These are phyloP conservation scores for Rachycentron canadum DNA, from an alignment of 2,797 vertebrate genomes.

Conservation along the genomic window DNA sequence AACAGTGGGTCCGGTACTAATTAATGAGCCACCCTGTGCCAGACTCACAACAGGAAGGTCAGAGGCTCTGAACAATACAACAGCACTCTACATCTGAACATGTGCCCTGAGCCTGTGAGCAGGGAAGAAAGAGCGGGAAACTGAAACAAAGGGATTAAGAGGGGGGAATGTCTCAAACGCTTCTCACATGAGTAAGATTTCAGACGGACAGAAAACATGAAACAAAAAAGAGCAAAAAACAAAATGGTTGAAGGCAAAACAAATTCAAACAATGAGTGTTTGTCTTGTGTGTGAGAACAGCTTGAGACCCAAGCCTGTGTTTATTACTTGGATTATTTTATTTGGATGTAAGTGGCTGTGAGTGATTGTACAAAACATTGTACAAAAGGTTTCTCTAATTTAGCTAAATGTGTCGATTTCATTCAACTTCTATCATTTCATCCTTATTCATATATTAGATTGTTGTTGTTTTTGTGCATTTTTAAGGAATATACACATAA, in stretches of 20 bases:
- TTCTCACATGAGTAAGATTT: constrained; percentile 23
- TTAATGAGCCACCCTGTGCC: constrained; percentile 67
- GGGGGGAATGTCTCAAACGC: constrained; percentile 2
- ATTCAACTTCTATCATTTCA: background rate
- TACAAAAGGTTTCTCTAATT: background rate
- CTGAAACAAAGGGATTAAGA: constrained; percentile 60
- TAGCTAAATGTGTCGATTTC: background rate
- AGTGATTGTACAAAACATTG: no score
- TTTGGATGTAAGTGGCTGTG: background rate
- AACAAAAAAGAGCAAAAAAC: background rate
- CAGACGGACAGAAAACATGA: constrained; percentile 1
- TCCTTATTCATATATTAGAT: background rate
- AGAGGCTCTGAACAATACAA: constrained; percentile 80
- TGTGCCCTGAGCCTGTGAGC: constrained; percentile 24
- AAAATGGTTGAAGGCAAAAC: constrained; percentile 3
- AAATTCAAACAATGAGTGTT: constrained; percentile 9
- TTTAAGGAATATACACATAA: no score
- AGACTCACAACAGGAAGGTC: constrained; percentile 85
- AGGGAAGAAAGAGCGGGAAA: constrained; percentile 52
- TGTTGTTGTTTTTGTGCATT: no score
- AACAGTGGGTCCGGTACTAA: constrained; percentile 76
- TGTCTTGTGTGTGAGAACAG: background rate
- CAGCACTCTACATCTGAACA: constrained; percentile 66
- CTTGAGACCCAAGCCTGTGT: background rate
- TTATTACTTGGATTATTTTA: no score